Evolutionary conservation across 2,888 invertebrate species (phyloP), one percentile per base, ranked within the genome.

Genomic region (Parnassius orleans): DNA sequence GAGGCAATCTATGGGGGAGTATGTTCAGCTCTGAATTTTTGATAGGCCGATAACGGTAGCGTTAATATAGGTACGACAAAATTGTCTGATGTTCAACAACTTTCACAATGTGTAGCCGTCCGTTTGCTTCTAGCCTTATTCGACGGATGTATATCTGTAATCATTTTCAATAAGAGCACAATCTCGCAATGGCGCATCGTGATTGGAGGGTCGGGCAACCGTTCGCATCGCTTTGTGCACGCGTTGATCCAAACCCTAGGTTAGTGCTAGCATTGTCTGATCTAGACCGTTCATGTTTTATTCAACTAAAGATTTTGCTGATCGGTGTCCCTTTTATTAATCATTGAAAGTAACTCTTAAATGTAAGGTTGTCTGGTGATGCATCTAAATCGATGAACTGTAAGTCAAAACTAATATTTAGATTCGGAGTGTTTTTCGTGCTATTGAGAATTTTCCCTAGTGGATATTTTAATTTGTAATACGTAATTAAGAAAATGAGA

Each of bases 231-330:
- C 24, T 24, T 24, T 43, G 12, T 41, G 43, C n/a, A 24, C 24
- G 15, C 42, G 47, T 41, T 14, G 51, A 52, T 14, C 0, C 41
- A 24, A 42, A 51, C 51, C 10, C 51, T 58, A 41, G 41, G 46
- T 46, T 41, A 14, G 53, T 51, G n/a, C 12, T 46, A 46, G 46
- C 47, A 47, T 47, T 59, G 53, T 59, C 47, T 53, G 53, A 46
- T 47, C 58, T 58, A 52, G 52, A 53, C 1, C 53, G 44, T 46
- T 53, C 46, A 52, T 58, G 44, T 46, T 59, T 44, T 52, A 58
- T 53, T 44, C 58, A 46, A 10, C 11, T 19, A 42, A 1, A 10
- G 51, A 12, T n/a, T 33, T 43, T 9, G 12, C 43, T 44, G 3
- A 44, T 51, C 52, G 52, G 52, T 5, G 5, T 15, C 19, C 33